phyloP scores from a whole-genome alignment of 2,113 vertebrate species.

The Xerus inauris region DNA sequence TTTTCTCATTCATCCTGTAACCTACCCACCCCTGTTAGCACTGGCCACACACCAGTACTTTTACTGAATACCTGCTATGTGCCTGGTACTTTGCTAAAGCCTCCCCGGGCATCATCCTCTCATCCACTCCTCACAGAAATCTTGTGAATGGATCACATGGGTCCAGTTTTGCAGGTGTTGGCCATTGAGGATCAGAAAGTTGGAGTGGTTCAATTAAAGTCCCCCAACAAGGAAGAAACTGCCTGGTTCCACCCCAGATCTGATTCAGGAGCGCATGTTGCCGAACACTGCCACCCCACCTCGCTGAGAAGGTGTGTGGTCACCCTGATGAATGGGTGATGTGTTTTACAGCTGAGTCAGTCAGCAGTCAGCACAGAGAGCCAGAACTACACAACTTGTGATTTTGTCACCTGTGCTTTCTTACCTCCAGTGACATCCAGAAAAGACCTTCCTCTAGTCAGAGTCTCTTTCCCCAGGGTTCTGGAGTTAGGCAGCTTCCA shows the following conservation, averaged over 20 bases:
- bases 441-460: constrained; percentile 2
- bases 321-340: not conserved
- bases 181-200: not conserved
- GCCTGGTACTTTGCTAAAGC: not conserved
- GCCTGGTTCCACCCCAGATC: not conserved
- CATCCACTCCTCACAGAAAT: not conserved
- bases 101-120: fast-evolving
- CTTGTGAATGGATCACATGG: not conserved
- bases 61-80: not conserved
- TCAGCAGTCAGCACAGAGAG: not conserved
- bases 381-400: not conserved
- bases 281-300: not conserved
- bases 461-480: not conserved
- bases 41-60: not conserved
- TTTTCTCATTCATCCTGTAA: not conserved
- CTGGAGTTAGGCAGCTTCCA: not conserved
- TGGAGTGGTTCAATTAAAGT: not conserved
- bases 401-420: not conserved
- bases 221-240: not conserved
- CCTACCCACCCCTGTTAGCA: not conserved
- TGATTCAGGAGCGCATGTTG: not conserved
- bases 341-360: not conserved
- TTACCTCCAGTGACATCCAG: not conserved
- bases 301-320: not conserved
- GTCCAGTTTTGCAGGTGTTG: not conserved